Base-by-base conservation (phyloP, 2,888 invertebrate species). In the Salpingus planirostris region DNA sequence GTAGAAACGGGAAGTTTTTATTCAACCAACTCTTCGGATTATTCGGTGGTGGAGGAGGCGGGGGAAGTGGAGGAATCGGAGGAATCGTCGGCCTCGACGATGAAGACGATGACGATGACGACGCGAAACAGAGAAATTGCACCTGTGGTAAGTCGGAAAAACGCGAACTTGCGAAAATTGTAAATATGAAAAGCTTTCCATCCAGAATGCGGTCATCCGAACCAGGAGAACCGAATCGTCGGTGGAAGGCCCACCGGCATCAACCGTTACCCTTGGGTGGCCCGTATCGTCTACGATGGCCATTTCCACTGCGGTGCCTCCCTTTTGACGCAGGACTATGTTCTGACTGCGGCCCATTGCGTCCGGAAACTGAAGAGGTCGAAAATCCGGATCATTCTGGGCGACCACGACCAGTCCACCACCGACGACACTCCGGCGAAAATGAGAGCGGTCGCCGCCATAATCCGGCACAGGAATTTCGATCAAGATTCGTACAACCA, bases 291-390 rank as follows among this genome's bases (percentile, higher is more conserved):
- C 8, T 89, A 89, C 60, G 85, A 89, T 55, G 87, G 88, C 0
- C 83, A 83, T 62, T 89, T 88, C 66, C 89, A 89, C 59, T 90
- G 89, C 54, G 89, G 89, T 1, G 89, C 81, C 12, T 86, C 87
- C 2, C 69, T 89, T 14, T 69, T 90, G 24, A 85, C 84, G 32
- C 79, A 80, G 58, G 84, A 87, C 63, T 87, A 85, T 59, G 85
- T 89, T 35, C 69, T 90, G 32, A 88, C 89, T 0, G 89, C 89
- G 1, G 89, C 89, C 2, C 89, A 89, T 67, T 89, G 89, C 58
- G 80, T 89, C 32, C 69, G 80, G 60, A 86, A 86, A 48, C 60
- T 89, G 21, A 79, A 83, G 52, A 71, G 81, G 22, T 82, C 86
- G 0, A 86, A 84, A 61, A 86, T 89, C 44, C 74, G 87, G 18